A percentile compares a stretch with the other conserved stretches of the same genome.
Conservation (phyloP, 1,140 invertebrate genomes). For the Goniozus legneri region DNA sequence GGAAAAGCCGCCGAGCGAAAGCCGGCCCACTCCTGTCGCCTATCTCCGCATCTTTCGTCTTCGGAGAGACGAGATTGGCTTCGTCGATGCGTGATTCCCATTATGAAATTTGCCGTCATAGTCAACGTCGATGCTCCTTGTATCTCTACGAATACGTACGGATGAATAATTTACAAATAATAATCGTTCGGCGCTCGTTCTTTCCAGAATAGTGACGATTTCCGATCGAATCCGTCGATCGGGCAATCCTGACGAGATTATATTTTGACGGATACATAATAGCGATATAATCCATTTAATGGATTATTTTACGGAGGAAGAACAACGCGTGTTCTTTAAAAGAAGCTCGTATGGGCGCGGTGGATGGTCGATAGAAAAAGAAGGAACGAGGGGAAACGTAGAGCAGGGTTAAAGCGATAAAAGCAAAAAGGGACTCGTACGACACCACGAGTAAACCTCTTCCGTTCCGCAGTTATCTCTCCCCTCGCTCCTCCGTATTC, state of each 20-base stretch:
- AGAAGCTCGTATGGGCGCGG: too few relatives aligned
- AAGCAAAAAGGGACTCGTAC: constrained; percentile 5
- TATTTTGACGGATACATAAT: too few relatives aligned
- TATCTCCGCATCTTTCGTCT: neutral
- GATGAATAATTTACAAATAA: constrained; percentile 1
- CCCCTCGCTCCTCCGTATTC: neutral
- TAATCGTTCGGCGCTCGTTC: neutral
- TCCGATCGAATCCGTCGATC: too few relatives aligned
- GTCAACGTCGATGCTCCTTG: neutral
- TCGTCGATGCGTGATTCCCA: constrained; percentile 7
- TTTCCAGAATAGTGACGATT: too few relatives aligned
- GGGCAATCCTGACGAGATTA: too few relatives aligned
- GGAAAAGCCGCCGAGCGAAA: constrained; percentile 22
- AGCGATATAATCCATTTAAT: constrained; percentile 20
- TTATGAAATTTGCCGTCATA: neutral
- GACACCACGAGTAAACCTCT: constrained; percentile 20
- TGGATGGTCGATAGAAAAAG: too few relatives aligned
- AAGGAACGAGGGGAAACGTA: constrained; percentile 1
- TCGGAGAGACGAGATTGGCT: constrained; percentile 1
- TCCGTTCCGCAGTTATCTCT: constrained; percentile 1
- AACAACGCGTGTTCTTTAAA: too few relatives aligned
- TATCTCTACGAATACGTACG: neutral
- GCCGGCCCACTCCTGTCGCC: neutral
- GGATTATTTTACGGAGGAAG: constrained; percentile 1
- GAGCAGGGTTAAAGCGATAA: constrained; percentile 13